These are phyloP conservation scores for Galerucella calmariensis DNA, from an alignment of 2,888 invertebrate species.

Conservation along the genomic window DNA sequence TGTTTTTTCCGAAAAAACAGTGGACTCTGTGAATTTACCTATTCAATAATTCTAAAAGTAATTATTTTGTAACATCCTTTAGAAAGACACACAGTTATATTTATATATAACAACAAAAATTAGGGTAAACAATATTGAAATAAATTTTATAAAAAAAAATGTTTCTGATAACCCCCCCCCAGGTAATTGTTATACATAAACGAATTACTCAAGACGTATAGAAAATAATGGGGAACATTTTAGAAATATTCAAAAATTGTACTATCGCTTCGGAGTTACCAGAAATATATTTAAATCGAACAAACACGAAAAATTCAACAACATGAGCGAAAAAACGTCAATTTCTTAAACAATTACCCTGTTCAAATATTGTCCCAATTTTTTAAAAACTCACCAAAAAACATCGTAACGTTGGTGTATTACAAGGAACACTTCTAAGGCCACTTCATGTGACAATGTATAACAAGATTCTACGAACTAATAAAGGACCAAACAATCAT, in stretches of 20 bases:
- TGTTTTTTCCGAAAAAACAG: constrained; percentile 1
- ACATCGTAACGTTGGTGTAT: constrained; percentile 12
- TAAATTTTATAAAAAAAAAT: constrained; percentile 9
- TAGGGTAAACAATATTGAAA: constrained; percentile 10
- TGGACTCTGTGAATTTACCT: constrained; percentile 33
- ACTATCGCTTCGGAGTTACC: background rate
- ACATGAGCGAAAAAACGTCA: background rate
- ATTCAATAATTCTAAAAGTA: constrained; percentile 28
- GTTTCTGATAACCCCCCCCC: background rate
- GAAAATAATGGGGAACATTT: background rate
- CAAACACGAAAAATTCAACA: background rate
- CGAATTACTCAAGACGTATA: background rate
- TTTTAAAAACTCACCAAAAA: constrained; percentile 14
- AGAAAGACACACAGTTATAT: constrained; percentile 18
- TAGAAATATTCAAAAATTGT: background rate
- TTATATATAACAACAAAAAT: constrained; percentile 9
- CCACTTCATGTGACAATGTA: constrained; percentile 27
- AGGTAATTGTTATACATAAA: background rate
- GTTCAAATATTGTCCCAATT: constrained; percentile 30
- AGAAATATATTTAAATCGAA: background rate
- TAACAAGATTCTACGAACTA: constrained; percentile 14
- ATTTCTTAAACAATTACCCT: constrained; percentile 29
- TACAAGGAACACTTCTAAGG: constrained; percentile 23
- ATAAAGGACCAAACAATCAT: background rate
- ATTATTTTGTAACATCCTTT: constrained; percentile 22